These are phyloP conservation scores for Chitala chitala DNA, from an alignment of 2,113 vertebrate genomes.

Conservation along the genomic window DNA sequence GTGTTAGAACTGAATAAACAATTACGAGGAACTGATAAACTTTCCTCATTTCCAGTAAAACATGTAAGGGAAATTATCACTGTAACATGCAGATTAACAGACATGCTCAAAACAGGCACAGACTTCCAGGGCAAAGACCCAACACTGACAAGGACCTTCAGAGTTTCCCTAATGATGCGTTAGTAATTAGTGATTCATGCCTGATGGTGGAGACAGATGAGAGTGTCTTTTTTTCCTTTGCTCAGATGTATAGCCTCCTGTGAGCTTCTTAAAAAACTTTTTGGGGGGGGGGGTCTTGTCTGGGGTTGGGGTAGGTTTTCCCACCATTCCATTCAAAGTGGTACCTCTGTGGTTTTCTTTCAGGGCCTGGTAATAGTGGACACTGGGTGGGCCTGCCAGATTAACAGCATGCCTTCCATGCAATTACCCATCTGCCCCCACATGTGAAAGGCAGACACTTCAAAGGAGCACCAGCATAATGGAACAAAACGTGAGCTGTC, in stretches of 20 bases:
- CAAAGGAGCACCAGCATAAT: slow-evolving; percentile 23
- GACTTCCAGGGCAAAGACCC: background rate
- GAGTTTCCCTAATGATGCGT: slow-evolving; percentile 12
- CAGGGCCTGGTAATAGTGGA: background rate
- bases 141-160: background rate
- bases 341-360: slow-evolving; percentile 17
- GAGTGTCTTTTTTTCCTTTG: background rate
- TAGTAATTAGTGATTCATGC: slow-evolving; percentile 24
- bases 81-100: background rate
- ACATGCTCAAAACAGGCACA: background rate
- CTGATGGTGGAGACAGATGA: background rate
- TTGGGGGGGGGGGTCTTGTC: slow-evolving; percentile 2
- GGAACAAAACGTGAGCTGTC: background rate
- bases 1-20: no score
- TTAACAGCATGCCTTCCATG: slow-evolving; percentile 22
- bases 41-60: no score
- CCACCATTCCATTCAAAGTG: slow-evolving; percentile 26
- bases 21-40: no score
- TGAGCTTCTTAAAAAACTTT: background rate
- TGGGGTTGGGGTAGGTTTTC: slow-evolving; percentile 3
- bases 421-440: slow-evolving; percentile 14
- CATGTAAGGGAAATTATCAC: background rate
- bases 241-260: background rate
- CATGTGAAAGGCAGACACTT: slow-evolving; percentile 26
- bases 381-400: slow-evolving; percentile 24